These are phyloP conservation scores for Mola mola DNA, from an alignment of 2,113 vertebrate species.

Conservation along the genomic window DNA sequence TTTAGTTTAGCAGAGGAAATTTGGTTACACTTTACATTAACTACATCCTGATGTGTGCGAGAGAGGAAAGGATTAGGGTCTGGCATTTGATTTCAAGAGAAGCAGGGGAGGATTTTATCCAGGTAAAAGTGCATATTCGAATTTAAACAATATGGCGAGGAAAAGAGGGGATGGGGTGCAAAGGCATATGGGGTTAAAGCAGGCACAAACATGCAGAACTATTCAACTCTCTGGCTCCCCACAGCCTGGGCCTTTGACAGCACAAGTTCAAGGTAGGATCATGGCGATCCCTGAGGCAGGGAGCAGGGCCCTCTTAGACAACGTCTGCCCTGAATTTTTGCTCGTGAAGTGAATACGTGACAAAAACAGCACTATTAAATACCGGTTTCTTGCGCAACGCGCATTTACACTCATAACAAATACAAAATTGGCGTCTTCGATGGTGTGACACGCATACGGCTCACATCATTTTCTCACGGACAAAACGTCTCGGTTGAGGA, in stretches of 20 bases:
- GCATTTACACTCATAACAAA: constrained; percentile 38
- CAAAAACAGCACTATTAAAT: constrained; percentile 42
- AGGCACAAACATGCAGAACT: constrained; percentile 75
- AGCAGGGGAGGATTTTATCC: constrained; percentile 72
- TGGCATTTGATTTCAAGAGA: constrained; percentile 77
- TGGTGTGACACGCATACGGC: not conserved
- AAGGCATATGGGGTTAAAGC: constrained; percentile 71
- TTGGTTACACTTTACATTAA: constrained; percentile 82
- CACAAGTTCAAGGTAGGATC: constrained; percentile 79
- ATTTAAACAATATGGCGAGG: constrained; percentile 79
- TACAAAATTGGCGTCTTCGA: constrained; percentile 1
- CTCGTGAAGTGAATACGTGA: constrained; percentile 40
- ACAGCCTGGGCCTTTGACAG: constrained; percentile 69
- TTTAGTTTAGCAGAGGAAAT: constrained; percentile 83
- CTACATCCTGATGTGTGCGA: constrained; percentile 76
- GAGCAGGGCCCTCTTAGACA: constrained; percentile 56
- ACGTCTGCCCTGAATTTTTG: constrained; percentile 53
- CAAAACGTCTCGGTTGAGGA: no score
- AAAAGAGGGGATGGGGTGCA: constrained; percentile 49
- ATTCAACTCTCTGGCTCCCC: constrained; percentile 63
- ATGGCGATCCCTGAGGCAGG: constrained; percentile 65
- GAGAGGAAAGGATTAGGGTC: constrained; percentile 72
- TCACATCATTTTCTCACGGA: no score
- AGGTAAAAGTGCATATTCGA: constrained; percentile 67
- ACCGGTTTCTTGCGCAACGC: constrained; percentile 29